Conservation (phyloP, 2,797 vertebrate genomes). For the Okamejei kenojei region DNA sequence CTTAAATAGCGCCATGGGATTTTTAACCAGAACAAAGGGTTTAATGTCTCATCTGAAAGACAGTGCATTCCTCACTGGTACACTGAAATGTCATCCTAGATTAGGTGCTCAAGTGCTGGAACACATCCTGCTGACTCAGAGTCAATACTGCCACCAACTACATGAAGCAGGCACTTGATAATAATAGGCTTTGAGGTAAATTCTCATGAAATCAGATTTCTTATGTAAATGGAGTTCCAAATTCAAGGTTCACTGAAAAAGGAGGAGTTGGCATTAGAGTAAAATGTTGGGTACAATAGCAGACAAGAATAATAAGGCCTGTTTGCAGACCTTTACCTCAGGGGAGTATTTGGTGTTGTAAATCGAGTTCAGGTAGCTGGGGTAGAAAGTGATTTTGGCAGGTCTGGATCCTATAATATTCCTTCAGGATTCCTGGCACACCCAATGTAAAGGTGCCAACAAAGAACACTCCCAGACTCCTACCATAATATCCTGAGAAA, state of each 20-base stretch:
- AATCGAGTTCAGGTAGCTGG: not conserved
- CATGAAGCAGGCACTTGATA: not conserved
- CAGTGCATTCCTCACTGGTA: not conserved
- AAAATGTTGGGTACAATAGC: not conserved
- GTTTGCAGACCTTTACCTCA: not conserved
- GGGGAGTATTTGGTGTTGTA: not conserved
- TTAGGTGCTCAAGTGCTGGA: not conserved
- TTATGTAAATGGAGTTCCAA: not conserved
- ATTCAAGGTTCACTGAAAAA: not conserved
- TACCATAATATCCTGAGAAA: not conserved
- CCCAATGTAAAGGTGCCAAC: not conserved
- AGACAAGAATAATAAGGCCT: not conserved
- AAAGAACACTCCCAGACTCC: not conserved
- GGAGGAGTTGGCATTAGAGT: not conserved
- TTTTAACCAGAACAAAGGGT: slow-evolving; percentile 13
- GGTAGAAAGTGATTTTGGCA: not conserved
- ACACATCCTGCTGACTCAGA: slow-evolving; percentile 6
- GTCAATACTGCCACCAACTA: not conserved
- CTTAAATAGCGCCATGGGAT: slow-evolving; percentile 6
- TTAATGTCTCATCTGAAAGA: not conserved
- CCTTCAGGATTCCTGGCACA: not conserved
- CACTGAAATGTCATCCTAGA: slow-evolving; percentile 17
- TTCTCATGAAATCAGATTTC: not conserved
- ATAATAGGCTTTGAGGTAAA: not conserved
- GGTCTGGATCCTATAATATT: not conserved